A percentile compares a stretch with the other conserved stretches of the same genome.
Evolutionary conservation across 2,888 invertebrate species (phyloP).

Genomic region (Gari tellinella): DNA sequence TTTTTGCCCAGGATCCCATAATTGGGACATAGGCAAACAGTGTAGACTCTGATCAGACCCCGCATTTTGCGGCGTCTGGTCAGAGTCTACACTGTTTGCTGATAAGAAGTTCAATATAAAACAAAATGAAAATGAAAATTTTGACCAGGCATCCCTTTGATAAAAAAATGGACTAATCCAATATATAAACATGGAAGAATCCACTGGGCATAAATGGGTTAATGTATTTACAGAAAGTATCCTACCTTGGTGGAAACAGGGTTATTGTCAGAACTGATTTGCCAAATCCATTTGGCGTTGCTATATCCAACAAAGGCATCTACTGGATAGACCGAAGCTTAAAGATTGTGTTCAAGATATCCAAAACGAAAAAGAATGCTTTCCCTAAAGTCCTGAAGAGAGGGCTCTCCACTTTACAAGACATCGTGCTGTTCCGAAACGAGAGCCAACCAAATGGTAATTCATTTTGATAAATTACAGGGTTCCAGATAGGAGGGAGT

Average conservation of each 20-base stretch:
- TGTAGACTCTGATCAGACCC: too few relatives aligned
- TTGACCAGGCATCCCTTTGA: too few relatives aligned
- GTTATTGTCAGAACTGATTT: constrained; percentile 93
- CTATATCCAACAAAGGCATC: constrained; percentile 92
- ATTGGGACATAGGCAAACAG: too few relatives aligned
- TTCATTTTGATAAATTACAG: too few relatives aligned
- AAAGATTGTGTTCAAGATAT: constrained; percentile 86
- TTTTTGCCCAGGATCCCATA: too few relatives aligned
- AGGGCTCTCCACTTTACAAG: constrained; percentile 93
- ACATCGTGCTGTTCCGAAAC: constrained; percentile 95
- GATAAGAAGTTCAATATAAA: background rate
- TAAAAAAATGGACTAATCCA: too few relatives aligned
- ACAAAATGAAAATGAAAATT: too few relatives aligned
- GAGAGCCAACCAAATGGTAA: constrained; percentile 91
- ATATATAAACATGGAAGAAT: too few relatives aligned
- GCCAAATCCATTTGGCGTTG: constrained; percentile 97
- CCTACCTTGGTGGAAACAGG: constrained; percentile 81
- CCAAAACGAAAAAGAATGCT: constrained; percentile 88
- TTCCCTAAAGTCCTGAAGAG: constrained; percentile 90
- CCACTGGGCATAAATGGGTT: too few relatives aligned
- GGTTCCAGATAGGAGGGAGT: too few relatives aligned
- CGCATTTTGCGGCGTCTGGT: too few relatives aligned
- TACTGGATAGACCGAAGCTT: constrained; percentile 98
- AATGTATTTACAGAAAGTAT: constrained; percentile 79
- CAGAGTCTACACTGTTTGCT: too few relatives aligned